Evolutionary conservation across 2,888 invertebrate genomes (phyloP).

Genomic region (Leptarthrus brevirostris): DNA sequence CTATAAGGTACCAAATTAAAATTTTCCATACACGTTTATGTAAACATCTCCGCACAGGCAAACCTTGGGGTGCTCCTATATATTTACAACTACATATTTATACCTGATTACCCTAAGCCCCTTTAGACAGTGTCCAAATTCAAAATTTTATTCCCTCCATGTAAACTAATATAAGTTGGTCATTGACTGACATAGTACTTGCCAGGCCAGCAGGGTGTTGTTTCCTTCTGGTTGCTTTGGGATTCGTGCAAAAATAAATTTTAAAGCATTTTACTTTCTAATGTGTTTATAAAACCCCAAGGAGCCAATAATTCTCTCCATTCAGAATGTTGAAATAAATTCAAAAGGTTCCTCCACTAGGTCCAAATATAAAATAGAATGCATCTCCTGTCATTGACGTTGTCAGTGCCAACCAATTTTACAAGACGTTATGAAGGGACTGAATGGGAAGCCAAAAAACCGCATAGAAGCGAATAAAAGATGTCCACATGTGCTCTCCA

Average conservation of each 20-base stretch:
- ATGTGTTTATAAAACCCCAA: slow-evolving; percentile 27
- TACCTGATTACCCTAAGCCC: no score
- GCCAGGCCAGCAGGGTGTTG: neutral
- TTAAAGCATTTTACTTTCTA: slow-evolving; percentile 30
- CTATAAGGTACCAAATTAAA: no score
- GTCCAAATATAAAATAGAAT: slow-evolving; percentile 20
- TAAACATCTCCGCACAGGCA: no score
- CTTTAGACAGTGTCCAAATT: no score
- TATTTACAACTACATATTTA: no score
- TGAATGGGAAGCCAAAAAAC: slow-evolving; percentile 34
- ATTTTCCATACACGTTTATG: no score
- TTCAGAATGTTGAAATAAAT: slow-evolving; percentile 40
- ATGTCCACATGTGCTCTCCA: slow-evolving; percentile 36
- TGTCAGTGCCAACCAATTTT: slow-evolving; percentile 1
- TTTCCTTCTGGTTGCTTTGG: neutral
- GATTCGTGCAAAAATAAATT: neutral
- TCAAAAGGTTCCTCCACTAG: slow-evolving; percentile 15
- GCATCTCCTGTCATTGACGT: slow-evolving; percentile 12
- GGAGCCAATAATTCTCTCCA: slow-evolving; percentile 37
- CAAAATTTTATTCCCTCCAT: no score
- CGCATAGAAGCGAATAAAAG: slow-evolving; percentile 10
- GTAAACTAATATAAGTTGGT: slow-evolving; percentile 22
- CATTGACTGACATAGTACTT: neutral
- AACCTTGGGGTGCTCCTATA: no score
- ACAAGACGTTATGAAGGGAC: slow-evolving; percentile 1